Conservation (phyloP, 30 jellyfish, hydroid and myxozoan genomes). For the Hydractinia echinata region DNA sequence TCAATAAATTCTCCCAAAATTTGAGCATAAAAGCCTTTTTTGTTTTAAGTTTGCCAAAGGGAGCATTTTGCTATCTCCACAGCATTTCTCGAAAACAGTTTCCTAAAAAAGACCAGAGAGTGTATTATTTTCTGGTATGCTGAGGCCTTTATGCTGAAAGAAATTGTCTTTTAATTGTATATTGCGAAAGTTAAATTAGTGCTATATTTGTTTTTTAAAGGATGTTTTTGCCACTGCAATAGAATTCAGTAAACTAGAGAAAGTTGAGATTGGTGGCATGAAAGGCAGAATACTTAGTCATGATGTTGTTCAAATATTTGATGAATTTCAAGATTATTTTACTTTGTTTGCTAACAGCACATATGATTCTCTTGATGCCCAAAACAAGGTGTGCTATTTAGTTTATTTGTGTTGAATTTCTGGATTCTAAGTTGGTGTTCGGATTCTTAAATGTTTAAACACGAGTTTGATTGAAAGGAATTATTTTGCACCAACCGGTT, state of each 20-base stretch:
- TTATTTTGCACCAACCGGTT: too few species aligned
- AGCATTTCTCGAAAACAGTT: too few species aligned
- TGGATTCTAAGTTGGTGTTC: too few species aligned
- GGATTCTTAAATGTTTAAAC: too few species aligned
- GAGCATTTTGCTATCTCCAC: too few species aligned
- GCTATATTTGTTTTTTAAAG: slow-evolving; percentile 17
- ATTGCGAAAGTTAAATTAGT: neutral
- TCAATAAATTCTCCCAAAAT: too few species aligned
- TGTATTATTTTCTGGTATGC: neutral
- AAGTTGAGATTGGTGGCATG: slow-evolving; percentile 94
- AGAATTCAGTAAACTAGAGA: slow-evolving; percentile 86
- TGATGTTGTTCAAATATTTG: slow-evolving; percentile 73
- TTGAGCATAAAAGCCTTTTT: too few species aligned
- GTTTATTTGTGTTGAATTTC: too few species aligned
- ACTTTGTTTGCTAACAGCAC: slow-evolving; percentile 74
- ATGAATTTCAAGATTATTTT: slow-evolving; percentile 69
- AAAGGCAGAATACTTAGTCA: slow-evolving; percentile 88
- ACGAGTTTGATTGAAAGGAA: too few species aligned
- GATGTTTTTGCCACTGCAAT: slow-evolving; percentile 63
- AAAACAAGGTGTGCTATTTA: slow-evolving; percentile 50
- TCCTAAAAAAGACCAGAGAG: too few species aligned
- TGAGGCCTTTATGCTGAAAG: neutral
- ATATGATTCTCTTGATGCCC: slow-evolving; percentile 70
- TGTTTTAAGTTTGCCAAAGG: too few species aligned
- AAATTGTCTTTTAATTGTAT: neutral